Evolutionary conservation across 2,888 invertebrate genomes (phyloP), one percentile per base, ranked within the genome.

Genomic region (Dryococelus australis): DNA sequence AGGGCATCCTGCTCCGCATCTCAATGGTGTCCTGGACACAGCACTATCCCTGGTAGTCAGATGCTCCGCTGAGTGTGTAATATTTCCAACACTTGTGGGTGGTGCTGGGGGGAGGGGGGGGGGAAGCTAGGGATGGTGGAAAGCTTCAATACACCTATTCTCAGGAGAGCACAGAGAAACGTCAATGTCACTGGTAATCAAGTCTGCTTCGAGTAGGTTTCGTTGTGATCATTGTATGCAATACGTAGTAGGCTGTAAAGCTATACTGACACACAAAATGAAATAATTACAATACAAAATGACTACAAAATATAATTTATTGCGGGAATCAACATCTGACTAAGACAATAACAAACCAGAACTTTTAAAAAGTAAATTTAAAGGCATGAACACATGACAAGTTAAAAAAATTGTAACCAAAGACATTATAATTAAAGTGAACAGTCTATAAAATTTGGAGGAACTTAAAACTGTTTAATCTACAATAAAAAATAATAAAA

Each of bases 211-310:
- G 4, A 35, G 35, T 4, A 35, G 35, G 35, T 35, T 35, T 35
- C 35, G 35, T 35, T 5, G 51, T 51, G 51, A 35, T 35, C 35
- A 84, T 89, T 90, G 1, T 85, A 87, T 86, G 87, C 89, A 86
- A 47, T 90, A n/a, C n/a, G n/a, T n/a, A 47, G 47, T 16, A 47
- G 16, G 2, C 16, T 5, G 47, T 47, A 47, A 10, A 47, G 47
- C 2, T 16, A 47, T 13, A 47, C 8, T 47, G 12, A 47, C 16
- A 65, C 8, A 65, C 65, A 5, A 65, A 65, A 24, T n/a, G 1
- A 65, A 65, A 65, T n/a, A 65, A 65, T 16, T 47, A 47, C 47
- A 65, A 65, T 35, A 35, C n/a, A 65, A 65, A 65, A 65, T 24
- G 20, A 65, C 65, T 65, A 65, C 65, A 65, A 65, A 65, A 65